phyloP scores from a whole-genome alignment of 1,140 invertebrate species.

The Sarcophaga peregrina region DNA sequence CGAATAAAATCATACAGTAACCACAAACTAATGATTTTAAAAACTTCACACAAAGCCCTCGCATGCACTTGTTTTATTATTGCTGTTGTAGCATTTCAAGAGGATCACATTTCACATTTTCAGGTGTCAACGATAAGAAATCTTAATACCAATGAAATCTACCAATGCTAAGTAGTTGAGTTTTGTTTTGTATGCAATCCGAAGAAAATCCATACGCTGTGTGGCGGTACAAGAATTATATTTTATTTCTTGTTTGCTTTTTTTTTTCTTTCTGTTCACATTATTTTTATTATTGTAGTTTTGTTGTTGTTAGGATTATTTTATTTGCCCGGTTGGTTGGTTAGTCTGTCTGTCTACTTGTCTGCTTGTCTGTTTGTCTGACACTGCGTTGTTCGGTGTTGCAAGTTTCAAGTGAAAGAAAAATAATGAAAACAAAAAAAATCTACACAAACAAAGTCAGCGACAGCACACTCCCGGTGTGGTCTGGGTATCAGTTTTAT shows the following conservation, averaged over 20 bases:
- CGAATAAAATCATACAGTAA: no score
- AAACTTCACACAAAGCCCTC: background rate
- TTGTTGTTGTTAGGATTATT: background rate
- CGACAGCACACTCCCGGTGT: background rate
- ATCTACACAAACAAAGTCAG: background rate
- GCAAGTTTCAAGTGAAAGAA: background rate
- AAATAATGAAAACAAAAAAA: no score
- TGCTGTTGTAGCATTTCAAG: conserved; percentile 28
- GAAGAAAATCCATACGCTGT: background rate
- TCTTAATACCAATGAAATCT: conserved; percentile 30
- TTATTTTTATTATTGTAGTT: background rate
- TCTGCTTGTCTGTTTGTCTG: no score
- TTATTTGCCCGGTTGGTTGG: background rate
- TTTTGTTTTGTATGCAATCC: background rate
- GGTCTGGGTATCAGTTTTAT: background rate
- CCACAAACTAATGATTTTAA: background rate
- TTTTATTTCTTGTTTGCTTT: conserved; percentile 10
- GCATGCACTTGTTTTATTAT: background rate
- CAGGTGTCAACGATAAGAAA: conserved; percentile 40
- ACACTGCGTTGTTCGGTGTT: background rate
- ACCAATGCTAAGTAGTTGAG: conserved; percentile 36
- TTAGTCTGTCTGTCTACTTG: no score
- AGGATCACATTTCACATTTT: conserved; percentile 42
- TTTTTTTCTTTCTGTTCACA: no score
- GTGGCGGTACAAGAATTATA: background rate